Percentiles rank a stretch among this genome's conserved stretches.
These are phyloP conservation scores for Burhinus oedicnemus DNA, from an alignment of 2,113 vertebrate species.

Conservation along the genomic window DNA sequence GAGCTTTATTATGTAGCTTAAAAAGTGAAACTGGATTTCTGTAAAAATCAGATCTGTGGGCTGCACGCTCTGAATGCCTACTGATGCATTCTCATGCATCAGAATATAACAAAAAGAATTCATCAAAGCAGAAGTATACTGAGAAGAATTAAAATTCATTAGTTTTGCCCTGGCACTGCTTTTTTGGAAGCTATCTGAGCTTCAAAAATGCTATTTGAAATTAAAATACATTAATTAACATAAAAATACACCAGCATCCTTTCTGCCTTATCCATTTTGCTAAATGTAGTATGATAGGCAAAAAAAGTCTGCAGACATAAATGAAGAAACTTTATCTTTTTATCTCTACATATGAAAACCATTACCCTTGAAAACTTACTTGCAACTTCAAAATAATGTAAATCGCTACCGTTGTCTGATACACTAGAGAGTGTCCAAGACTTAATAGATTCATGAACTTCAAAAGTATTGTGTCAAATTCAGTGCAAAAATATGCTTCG, in stretches of 20 bases:
- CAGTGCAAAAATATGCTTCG: neutral
- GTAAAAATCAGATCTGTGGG: conserved; percentile 13
- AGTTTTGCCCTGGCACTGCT: conserved; percentile 17
- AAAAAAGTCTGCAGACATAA: conserved; percentile 18
- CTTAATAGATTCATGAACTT: neutral
- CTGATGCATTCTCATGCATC: neutral
- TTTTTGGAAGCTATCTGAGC: conserved; percentile 16
- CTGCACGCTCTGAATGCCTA: neutral
- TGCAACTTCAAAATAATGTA: conserved; percentile 28
- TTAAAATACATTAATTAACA: conserved; percentile 58
- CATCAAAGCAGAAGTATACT: neutral
- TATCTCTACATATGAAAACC: neutral
- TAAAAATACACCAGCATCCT: conserved; percentile 40
- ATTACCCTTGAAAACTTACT: conserved; percentile 32
- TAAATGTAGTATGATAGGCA: neutral
- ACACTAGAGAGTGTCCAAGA: neutral
- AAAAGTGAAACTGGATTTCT: neutral
- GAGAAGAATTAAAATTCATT: conserved; percentile 57
- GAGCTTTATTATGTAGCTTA: neutral
- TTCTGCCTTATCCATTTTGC: conserved; percentile 9
- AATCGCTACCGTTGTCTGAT: neutral
- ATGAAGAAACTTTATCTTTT: neutral
- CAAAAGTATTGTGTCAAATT: neutral
- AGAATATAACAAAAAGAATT: conserved; percentile 29
- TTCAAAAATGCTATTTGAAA: conserved; percentile 51